Evolutionary conservation across 92 coral and sea anemone genomes (phyloP).

Genomic region (Phenganax subtilis): DNA sequence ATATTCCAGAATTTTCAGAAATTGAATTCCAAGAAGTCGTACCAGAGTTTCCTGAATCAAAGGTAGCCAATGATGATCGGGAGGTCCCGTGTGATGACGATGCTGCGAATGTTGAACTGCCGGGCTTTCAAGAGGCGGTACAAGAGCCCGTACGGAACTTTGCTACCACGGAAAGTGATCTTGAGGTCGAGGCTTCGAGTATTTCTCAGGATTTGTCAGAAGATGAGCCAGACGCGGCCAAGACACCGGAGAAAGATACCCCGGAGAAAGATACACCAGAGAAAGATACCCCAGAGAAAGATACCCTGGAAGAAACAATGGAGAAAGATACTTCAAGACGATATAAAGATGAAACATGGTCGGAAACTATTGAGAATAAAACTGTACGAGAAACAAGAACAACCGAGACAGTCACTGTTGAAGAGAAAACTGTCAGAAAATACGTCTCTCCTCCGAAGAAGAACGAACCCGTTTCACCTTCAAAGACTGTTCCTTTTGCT

Average conservation of each 20-base stretch:
- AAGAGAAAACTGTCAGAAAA: slow-evolving; percentile 23
- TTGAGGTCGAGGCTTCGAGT: slow-evolving; percentile 12
- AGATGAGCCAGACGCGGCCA: not conserved
- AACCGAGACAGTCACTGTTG: slow-evolving; percentile 22
- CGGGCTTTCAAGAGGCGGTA: slow-evolving; percentile 13
- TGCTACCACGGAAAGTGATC: slow-evolving; percentile 1
- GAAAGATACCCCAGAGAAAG: not conserved
- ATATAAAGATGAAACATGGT: slow-evolving; percentile 14
- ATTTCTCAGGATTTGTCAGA: slow-evolving; percentile 14
- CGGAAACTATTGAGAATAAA: not conserved
- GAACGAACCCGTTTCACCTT: not conserved
- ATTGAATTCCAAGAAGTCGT: slow-evolving; percentile 24
- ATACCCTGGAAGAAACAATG: not conserved
- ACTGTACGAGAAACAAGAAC: slow-evolving; percentile 27
- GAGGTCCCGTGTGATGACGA: not conserved
- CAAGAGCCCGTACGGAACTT: slow-evolving; percentile 19
- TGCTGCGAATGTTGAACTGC: not conserved
- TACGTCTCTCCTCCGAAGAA: not conserved
- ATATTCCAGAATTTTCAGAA: slow-evolving; percentile 6
- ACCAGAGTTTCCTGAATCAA: slow-evolving; percentile 6
- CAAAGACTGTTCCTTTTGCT: slow-evolving; percentile 13
- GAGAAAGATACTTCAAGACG: not conserved
- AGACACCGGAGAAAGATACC: not conserved
- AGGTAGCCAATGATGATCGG: not conserved
- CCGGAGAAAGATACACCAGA: not conserved